Conservation (phyloP, 2,797 vertebrate genomes). For the Coluber constrictor region DNA sequence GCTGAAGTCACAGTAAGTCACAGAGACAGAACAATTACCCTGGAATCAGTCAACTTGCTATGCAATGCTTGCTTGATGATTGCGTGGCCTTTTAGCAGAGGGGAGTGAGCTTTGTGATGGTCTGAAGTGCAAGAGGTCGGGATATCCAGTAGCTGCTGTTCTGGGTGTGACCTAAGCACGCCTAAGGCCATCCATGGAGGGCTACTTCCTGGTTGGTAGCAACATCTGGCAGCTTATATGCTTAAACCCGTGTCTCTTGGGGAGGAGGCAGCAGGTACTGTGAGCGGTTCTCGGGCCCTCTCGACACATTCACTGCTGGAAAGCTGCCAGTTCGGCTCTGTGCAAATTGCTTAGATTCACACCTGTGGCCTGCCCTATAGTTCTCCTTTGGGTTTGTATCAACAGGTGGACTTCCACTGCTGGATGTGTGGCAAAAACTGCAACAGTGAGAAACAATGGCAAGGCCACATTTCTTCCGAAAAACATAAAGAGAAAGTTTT, state of each 20-base stretch:
- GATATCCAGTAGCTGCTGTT: background rate
- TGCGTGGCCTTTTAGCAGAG: background rate
- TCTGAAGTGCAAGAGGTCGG: background rate
- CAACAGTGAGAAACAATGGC: conserved; percentile 98
- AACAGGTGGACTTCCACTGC: conserved; percentile 93
- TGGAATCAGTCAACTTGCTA: accelerated
- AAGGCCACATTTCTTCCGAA: conserved; percentile 97
- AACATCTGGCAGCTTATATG: background rate
- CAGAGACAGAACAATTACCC: accelerated
- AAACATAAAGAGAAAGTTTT: conserved; percentile 98
- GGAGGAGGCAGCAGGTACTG: background rate
- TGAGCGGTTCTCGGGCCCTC: background rate
- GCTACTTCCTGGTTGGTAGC: background rate
- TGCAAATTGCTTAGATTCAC: background rate
- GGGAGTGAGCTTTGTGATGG: background rate
- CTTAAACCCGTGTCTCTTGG: background rate
- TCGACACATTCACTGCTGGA: background rate
- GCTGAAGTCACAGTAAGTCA: conserved; percentile 83
- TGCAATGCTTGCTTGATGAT: too few relatives aligned
- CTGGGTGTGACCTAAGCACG: background rate
- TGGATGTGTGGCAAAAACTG: conserved; percentile 99
- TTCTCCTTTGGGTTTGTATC: conserved; percentile 32
- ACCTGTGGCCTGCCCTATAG: background rate
- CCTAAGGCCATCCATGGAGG: background rate
- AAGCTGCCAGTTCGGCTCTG: background rate